Conservation (phyloP, 2,888 invertebrate genomes). For the Syrista parreyssii region DNA sequence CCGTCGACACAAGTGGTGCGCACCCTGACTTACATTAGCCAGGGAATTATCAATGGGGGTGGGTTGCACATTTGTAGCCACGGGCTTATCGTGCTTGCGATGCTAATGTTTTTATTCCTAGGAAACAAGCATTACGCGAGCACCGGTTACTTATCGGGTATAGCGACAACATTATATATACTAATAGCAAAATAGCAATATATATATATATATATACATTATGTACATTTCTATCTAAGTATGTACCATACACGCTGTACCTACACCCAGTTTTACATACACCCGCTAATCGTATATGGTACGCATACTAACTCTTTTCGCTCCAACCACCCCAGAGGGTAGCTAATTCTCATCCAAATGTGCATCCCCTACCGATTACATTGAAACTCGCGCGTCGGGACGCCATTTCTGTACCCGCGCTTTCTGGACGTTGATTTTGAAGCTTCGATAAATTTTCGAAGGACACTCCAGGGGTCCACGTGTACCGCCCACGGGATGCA, state of each 20-base stretch:
- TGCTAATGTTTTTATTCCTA: constrained; percentile 3
- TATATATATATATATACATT: neutral
- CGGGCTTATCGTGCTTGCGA: constrained; percentile 30
- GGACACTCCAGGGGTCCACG: neutral
- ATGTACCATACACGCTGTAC: neutral
- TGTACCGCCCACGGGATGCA: neutral
- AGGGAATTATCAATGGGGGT: constrained; percentile 36
- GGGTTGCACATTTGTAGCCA: constrained; percentile 25
- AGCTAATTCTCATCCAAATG: neutral
- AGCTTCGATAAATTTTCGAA: neutral
- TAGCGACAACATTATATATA: neutral
- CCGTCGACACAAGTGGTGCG: constrained; percentile 22
- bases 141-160: neutral
- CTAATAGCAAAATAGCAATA: neutral
- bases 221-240: neutral
- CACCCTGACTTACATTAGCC: constrained; percentile 34
- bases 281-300: neutral
- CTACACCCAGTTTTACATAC: neutral
- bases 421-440: neutral
- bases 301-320: neutral
- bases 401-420: neutral
- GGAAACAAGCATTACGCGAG: neutral
- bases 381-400: neutral
- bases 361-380: neutral
- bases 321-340: neutral